These are phyloP conservation scores for Punctoribates punctum DNA, from an alignment of 2,888 invertebrate genomes.

Conservation along the genomic window DNA sequence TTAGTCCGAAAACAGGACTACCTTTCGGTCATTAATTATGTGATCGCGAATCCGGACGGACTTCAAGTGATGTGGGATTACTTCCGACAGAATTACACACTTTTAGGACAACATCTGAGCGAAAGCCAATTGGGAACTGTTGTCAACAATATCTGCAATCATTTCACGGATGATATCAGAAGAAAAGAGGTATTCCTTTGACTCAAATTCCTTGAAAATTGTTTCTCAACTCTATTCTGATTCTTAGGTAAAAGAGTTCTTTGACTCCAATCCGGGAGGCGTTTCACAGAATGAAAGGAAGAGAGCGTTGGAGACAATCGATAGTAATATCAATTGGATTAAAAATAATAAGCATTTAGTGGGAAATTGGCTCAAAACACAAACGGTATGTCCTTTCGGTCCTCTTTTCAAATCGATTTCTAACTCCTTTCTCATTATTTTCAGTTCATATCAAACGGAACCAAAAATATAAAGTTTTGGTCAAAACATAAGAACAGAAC, in stretches of 20 bases:
- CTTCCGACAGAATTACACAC: slow-evolving; percentile 64
- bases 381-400: background rate
- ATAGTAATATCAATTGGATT: slow-evolving; percentile 38
- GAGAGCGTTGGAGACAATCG: slow-evolving; percentile 39
- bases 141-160: slow-evolving; percentile 28
- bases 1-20: slow-evolving; percentile 80
- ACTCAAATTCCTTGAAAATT: background rate
- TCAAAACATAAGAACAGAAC: background rate
- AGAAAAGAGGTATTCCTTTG: slow-evolving; percentile 16
- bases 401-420: background rate
- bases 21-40: slow-evolving; percentile 64
- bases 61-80: slow-evolving; percentile 75
- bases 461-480: slow-evolving; percentile 8
- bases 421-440: background rate
- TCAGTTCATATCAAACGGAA: slow-evolving; percentile 13
- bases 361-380: slow-evolving; percentile 23
- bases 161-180: slow-evolving; percentile 4
- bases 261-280: slow-evolving; percentile 11
- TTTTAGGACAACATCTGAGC: slow-evolving; percentile 8
- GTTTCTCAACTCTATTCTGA: background rate
- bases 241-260: slow-evolving; percentile 36
- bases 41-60: slow-evolving; percentile 71
- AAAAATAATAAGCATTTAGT: slow-evolving; percentile 16
- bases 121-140: slow-evolving; percentile 33
- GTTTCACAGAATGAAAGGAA: slow-evolving; percentile 23